A percentile compares a stretch with the other conserved stretches of the same genome.
These are phyloP conservation scores for Characodon lateralis DNA, from an alignment of 2,797 vertebrate species.

Conservation along the genomic window DNA sequence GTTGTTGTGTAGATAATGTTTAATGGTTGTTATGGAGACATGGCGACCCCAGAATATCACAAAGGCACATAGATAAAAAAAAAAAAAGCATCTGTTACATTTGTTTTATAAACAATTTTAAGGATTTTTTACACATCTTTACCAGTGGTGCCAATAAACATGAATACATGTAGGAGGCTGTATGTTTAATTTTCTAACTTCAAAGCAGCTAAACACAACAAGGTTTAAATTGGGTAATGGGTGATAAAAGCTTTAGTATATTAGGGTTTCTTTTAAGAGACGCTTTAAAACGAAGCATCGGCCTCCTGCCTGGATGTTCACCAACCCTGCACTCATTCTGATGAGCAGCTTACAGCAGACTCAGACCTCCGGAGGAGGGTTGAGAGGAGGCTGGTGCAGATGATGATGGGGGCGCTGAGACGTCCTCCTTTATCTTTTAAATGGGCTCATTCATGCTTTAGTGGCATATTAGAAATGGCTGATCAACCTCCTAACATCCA, in stretches of 20 bases:
- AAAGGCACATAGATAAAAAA: neutral
- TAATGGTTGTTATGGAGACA: neutral
- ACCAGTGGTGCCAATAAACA: neutral
- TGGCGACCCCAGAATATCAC: neutral
- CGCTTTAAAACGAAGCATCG: constrained; percentile 29
- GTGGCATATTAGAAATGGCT: constrained; percentile 31
- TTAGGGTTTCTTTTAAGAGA: constrained; percentile 67
- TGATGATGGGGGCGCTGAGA: neutral
- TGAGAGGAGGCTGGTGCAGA: constrained; percentile 28
- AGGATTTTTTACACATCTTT: neutral
- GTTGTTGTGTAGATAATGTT: neutral
- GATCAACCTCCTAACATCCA: constrained; percentile 27
- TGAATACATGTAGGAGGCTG: neutral
- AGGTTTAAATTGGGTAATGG: constrained; percentile 20
- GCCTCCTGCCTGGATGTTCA: constrained; percentile 55
- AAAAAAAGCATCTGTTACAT: neutral
- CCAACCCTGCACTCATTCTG: constrained; percentile 70
- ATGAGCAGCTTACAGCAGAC: constrained; percentile 64
- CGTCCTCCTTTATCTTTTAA: constrained; percentile 18
- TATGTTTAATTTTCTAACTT: constrained; percentile 43
- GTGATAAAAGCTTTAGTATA: constrained; percentile 69
- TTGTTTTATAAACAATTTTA: neutral
- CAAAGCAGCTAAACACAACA: constrained; percentile 27
- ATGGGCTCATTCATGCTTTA: constrained; percentile 41
- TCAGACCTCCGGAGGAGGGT: constrained; percentile 48